Base-by-base conservation (phyloP, 2,888 invertebrate genomes). In the Sclerodermus sp. region DNA sequence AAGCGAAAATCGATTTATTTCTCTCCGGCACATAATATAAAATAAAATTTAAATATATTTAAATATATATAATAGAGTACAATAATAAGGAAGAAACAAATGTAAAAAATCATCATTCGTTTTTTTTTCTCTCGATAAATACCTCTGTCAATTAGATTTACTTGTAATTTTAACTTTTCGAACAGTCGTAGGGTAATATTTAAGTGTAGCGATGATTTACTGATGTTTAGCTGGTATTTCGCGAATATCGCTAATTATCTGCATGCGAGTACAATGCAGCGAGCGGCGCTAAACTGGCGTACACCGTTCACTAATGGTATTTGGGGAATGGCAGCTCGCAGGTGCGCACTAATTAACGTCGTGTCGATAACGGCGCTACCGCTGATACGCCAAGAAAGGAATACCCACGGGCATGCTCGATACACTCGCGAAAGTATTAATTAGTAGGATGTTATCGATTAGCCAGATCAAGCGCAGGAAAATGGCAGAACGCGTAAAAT, bases 331-430 rank as follows among this genome's bases (percentile, higher is more conserved):
- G 42, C 49, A 42, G 50, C 53, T 49, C 51, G 50, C 53, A 62
- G 57, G 51, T 55, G 55, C 36, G 46, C 55, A 48, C 58, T 62
- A 64, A 64, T 64, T 60, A 64, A 64, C 60, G 57, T 46, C 49
- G 41, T 43, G 53, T 51, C 49, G 57, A 58, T 60, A 57, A 57
- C 62, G 58, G 57, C 50, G 47, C 51, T 49, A 48, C 17, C 29
- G 16, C 46, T 32, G 42, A 46, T 38, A 36, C 32, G 18, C 47
- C 51, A 51, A 55, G 54, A 55, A 55, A 49, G 44, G 44, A 36
- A 29, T 37, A 36, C 15, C 29, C 23, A 16, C 17, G 18, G 30
- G 29, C 15, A 23, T 42, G 42, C 34, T 41, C 23, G 23, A 14
- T 41, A 18, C 41, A 18, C n/a, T 23, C n/a, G 41, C 29, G 18